Evolutionary conservation across 1,140 invertebrate genomes (phyloP).

Genomic region (Drosophila nannoptera): DNA sequence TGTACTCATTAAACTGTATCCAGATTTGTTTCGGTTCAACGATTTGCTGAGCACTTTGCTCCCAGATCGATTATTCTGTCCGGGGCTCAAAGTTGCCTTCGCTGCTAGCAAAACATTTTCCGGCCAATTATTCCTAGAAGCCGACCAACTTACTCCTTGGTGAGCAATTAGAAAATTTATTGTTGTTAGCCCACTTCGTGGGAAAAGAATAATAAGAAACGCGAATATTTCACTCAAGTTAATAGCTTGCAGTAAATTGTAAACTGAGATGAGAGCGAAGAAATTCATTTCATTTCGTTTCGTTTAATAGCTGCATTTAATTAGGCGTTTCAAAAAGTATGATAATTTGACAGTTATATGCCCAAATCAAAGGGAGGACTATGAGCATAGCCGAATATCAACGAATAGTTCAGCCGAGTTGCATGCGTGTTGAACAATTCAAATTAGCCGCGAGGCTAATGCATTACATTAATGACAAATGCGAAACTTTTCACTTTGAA

Average conservation of each 20-base stretch:
- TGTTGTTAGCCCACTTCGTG: conserved; percentile 5
- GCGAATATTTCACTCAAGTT: conserved; percentile 38
- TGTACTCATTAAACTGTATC: conserved; percentile 63
- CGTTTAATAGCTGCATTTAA: conserved; percentile 54
- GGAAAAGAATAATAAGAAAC: conserved; percentile 1
- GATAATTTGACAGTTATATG: conserved; percentile 7
- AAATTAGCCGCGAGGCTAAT: conserved; percentile 10
- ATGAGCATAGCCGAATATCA: background rate
- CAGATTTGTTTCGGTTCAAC: conserved; percentile 58
- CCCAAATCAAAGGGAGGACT: background rate
- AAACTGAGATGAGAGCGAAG: conserved; percentile 40
- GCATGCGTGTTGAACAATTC: background rate
- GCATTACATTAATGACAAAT: conserved; percentile 46
- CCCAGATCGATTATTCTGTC: conserved; percentile 29
- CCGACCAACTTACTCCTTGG: conserved; percentile 37
- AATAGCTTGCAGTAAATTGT: conserved; percentile 59
- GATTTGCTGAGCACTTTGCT: conserved; percentile 38
- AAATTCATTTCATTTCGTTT: conserved; percentile 53
- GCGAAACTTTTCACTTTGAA: conserved; percentile 45
- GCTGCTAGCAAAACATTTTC: conserved; percentile 58
- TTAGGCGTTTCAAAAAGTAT: conserved; percentile 11
- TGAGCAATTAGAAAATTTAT: conserved; percentile 65
- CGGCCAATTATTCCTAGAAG: conserved; percentile 19
- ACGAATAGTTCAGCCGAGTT: background rate
- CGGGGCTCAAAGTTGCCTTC: conserved; percentile 47